A percentile compares a stretch with the other conserved stretches of the same genome.
Conservation (phyloP, 1,140 invertebrate genomes). For the Coptotermes formosanus region DNA sequence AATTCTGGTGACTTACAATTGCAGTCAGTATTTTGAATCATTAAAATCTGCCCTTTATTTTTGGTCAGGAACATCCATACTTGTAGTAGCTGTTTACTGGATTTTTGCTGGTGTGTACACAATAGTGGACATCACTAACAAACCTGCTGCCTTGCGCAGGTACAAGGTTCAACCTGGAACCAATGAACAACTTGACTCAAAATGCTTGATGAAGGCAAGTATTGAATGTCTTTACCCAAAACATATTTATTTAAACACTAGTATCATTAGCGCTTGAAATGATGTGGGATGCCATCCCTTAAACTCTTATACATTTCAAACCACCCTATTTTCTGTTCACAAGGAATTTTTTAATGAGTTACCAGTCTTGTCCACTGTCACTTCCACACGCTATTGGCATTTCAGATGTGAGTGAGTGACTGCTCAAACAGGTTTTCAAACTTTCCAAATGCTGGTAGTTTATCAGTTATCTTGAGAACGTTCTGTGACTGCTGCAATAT, state of each 20-base stretch:
- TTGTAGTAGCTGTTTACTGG: conserved; percentile 73
- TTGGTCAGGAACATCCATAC: conserved; percentile 53
- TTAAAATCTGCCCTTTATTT: conserved; percentile 16
- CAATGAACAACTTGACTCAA: conserved; percentile 70
- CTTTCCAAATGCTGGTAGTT: too few relatives aligned
- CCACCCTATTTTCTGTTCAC: too few relatives aligned
- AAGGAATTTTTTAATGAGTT: too few relatives aligned
- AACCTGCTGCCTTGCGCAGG: conserved; percentile 63
- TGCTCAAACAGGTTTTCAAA: too few relatives aligned
- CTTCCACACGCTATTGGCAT: too few relatives aligned
- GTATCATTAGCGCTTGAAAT: too few relatives aligned
- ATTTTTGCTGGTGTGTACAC: conserved; percentile 70
- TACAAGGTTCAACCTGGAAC: conserved; percentile 85
- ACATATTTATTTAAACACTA: neutral
- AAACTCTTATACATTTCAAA: too few relatives aligned
- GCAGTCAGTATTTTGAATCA: neutral
- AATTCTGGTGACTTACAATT: neutral
- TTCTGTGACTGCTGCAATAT: too few relatives aligned
- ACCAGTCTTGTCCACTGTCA: too few relatives aligned
- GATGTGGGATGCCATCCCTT: too few relatives aligned
- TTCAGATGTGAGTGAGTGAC: too few relatives aligned
- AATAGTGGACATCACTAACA: conserved; percentile 70
- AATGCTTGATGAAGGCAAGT: conserved; percentile 57
- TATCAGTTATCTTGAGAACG: too few relatives aligned
- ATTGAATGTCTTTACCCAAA: neutral